Base-by-base conservation (phyloP, 2,888 invertebrate genomes). In the Acanthoscelides obtectus region DNA sequence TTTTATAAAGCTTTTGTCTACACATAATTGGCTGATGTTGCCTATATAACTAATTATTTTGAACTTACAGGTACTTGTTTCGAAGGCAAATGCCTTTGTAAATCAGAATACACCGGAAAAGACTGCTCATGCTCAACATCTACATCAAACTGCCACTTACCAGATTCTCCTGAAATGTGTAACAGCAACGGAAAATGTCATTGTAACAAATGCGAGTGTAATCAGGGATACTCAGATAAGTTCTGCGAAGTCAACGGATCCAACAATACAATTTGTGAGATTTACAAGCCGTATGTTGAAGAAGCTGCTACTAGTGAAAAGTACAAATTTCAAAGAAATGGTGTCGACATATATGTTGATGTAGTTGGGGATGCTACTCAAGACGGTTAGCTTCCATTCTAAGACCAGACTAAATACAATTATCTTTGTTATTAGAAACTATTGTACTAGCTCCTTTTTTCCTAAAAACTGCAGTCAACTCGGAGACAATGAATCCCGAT, bases 161-260 rank as follows among this genome's bases (percentile, higher is more conserved):
- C 25, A 25, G 66, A 71, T 22, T 45, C 20, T 12, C 64, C 66
- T n/a, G 65, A 21, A n/a, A 81, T 90, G 4, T 95, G 94, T 81
- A 93, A 92, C 0, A 91, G 90, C 0, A 89, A 90, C 45, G 97
- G 97, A 0, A 86, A 87, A 1, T 97, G 97, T 81, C 87, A 88
- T 20, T 97, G 96, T 81, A 94, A 94, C 81, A 72, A 75, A 69
- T 84, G 84, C 72, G 25, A 74, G 20, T 84, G 84, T 70, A 64
- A 75, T 0, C 68, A 73, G 8, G 78, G 80, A 27, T 89, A 87
- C 76, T 80, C 85, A 0, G 89, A 89, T 22, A 81, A 79, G 68
- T 89, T 85, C 80, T 89, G 89, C 72, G 89, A 89, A 80, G 86
- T 86, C 5, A 88, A 88, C 75, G 84, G 87, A 0, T 85, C 84